phyloP scores from a whole-genome alignment of 1,140 invertebrate species.

The Apocrypta bakeri region DNA sequence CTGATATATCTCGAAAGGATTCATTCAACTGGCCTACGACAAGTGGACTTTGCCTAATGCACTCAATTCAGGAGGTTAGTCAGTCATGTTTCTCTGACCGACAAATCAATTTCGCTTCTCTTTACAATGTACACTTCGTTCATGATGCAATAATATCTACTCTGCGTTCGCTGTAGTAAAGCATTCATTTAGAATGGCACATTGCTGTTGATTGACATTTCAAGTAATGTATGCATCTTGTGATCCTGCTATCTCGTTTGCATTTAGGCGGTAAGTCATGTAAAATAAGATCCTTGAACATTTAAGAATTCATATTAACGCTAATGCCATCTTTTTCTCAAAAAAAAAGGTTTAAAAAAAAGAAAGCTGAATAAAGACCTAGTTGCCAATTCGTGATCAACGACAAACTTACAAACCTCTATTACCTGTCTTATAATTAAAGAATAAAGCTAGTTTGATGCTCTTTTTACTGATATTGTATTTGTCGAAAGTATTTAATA shows the following conservation, averaged over 20 bases:
- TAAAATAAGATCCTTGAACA: not conserved
- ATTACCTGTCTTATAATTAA: too few species aligned
- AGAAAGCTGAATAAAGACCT: too few species aligned
- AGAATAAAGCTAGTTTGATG: too few species aligned
- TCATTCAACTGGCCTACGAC: not conserved
- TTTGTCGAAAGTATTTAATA: not conserved
- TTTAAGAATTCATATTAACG: not conserved
- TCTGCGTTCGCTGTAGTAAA: not conserved
- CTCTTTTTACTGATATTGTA: too few species aligned
- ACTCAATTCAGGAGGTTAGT: constrained; percentile 7
- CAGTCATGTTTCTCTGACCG: constrained; percentile 19
- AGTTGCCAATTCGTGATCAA: too few species aligned
- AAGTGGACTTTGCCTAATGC: not conserved
- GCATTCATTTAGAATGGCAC: not conserved
- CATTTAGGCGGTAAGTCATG: not conserved
- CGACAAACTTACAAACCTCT: too few species aligned
- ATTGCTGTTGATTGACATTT: too few species aligned
- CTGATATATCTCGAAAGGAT: not conserved
- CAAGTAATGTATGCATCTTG: not conserved
- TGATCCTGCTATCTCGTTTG: not conserved
- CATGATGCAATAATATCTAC: constrained; percentile 16
- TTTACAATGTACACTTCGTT: not conserved
- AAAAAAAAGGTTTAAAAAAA: too few species aligned
- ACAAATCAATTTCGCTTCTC: constrained; percentile 11
- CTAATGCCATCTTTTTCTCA: not conserved